phyloP scores from a whole-genome alignment of 2,888 invertebrate genomes.

The Tinea trinotella region DNA sequence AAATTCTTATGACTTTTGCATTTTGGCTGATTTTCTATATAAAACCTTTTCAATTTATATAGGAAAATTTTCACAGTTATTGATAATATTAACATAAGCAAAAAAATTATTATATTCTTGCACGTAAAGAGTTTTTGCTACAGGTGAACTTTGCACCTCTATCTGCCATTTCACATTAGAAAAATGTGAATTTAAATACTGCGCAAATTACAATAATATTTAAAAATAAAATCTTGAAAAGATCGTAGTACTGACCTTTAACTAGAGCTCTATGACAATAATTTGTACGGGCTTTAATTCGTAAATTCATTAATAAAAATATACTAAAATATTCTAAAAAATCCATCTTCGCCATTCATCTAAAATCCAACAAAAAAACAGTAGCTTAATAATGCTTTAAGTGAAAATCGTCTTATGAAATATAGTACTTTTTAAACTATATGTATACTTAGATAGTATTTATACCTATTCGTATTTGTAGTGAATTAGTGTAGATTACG shows the following conservation, averaged over 20 bases:
- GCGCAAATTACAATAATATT: too few species aligned
- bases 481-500: not conserved
- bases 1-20: conserved; percentile 69
- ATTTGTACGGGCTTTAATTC: not conserved
- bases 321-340: not conserved
- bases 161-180: too few species aligned
- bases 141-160: too few species aligned
- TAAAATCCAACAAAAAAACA: conserved; percentile 20
- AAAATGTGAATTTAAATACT: too few species aligned
- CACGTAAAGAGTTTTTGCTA: too few species aligned
- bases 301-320: conserved; percentile 15
- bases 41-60: conserved; percentile 25
- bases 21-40: conserved; percentile 64
- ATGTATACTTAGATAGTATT: conserved; percentile 36
- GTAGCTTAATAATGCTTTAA: conserved; percentile 67
- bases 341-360: not conserved
- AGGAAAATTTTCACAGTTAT: not conserved
- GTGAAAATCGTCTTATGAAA: conserved; percentile 66
- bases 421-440: conserved; percentile 27
- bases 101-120: too few species aligned
- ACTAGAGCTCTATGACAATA: conserved; percentile 1
- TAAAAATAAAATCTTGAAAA: too few species aligned
- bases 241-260: too few species aligned
- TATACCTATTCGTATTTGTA: not conserved
- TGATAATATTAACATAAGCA: too few species aligned